Percentiles rank a stretch among this genome's conserved stretches.
These are phyloP conservation scores for Uria lomvia DNA, from an alignment of 2,113 vertebrate genomes.

Conservation along the genomic window DNA sequence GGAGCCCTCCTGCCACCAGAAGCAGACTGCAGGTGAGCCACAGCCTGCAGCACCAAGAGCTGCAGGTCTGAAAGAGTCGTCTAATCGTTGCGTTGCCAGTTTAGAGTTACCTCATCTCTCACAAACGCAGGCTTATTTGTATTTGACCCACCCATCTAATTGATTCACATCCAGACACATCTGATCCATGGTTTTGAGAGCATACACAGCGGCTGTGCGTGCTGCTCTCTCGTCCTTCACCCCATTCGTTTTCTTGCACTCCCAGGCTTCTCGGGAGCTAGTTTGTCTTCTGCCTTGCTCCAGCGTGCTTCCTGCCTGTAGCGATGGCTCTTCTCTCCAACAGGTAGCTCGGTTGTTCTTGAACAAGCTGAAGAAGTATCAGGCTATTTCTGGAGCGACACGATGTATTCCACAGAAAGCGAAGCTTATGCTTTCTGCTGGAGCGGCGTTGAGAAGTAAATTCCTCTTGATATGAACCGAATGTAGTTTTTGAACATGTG, in stretches of 20 bases:
- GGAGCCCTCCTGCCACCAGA: not conserved
- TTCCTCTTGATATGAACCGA: not conserved
- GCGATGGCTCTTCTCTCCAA: not conserved
- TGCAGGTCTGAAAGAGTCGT: not conserved
- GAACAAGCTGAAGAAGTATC: not conserved
- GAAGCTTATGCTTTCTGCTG: not conserved
- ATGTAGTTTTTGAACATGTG: not conserved
- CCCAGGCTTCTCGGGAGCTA: not conserved
- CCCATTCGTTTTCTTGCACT: rapidly evolving
- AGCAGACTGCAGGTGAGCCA: not conserved
- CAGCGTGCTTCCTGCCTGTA: not conserved
- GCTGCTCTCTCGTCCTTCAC: not conserved
- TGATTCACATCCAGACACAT: not conserved
- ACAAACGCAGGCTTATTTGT: not conserved
- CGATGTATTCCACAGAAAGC: not conserved
- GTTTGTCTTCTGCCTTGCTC: not conserved
- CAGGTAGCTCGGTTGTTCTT: not conserved
- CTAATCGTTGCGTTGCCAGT: not conserved
- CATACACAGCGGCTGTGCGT: not conserved
- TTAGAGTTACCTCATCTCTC: not conserved
- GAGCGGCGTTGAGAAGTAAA: not conserved
- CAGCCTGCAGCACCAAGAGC: not conserved
- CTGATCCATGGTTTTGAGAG: not conserved
- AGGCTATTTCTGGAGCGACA: not conserved
- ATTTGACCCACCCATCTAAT: not conserved